Evolutionary conservation across 2,797 vertebrate species (phyloP).

Genomic region (Coregonus sp.): DNA sequence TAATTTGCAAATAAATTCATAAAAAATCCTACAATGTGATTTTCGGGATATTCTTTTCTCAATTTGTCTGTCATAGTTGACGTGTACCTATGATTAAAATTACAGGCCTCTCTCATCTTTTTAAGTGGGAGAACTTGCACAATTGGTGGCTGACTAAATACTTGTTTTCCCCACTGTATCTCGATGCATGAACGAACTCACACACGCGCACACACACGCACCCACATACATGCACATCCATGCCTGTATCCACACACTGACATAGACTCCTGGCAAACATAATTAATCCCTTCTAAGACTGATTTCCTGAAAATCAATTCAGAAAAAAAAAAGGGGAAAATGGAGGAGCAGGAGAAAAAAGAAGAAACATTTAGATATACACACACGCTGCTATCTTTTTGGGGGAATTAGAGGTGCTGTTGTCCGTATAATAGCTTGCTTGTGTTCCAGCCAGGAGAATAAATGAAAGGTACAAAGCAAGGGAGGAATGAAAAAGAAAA

Average conservation of each 20-base stretch:
- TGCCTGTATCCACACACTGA: slow-evolving; percentile 33
- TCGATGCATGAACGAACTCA: slow-evolving; percentile 13
- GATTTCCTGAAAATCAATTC: slow-evolving; percentile 58
- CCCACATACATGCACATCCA: neutral
- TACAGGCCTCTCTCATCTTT: too few relatives aligned
- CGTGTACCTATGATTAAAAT: too few relatives aligned
- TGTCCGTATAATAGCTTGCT: slow-evolving; percentile 24
- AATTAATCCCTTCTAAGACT: slow-evolving; percentile 47
- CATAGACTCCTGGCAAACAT: slow-evolving; percentile 44
- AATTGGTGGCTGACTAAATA: too few relatives aligned
- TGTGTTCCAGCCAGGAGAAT: slow-evolving; percentile 24
- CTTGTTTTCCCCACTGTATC: neutral
- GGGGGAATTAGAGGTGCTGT: slow-evolving; percentile 4
- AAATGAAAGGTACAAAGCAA: slow-evolving; percentile 26
- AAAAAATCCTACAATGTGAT: too few relatives aligned
- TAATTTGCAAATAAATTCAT: too few relatives aligned
- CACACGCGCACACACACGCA: slow-evolving; percentile 43
- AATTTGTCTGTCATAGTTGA: too few relatives aligned
- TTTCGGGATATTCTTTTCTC: too few relatives aligned
- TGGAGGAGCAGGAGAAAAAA: slow-evolving; percentile 12
- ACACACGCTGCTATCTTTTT: slow-evolving; percentile 5
- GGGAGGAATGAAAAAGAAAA: slow-evolving; percentile 14
- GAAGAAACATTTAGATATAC: neutral
- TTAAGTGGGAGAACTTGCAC: too few relatives aligned
- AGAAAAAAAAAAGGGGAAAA: slow-evolving; percentile 15